Percentiles rank a stretch among this genome's conserved stretches.
phyloP scores from a whole-genome alignment of 2,797 vertebrate species.

The Schizothorax lantsangensis region DNA sequence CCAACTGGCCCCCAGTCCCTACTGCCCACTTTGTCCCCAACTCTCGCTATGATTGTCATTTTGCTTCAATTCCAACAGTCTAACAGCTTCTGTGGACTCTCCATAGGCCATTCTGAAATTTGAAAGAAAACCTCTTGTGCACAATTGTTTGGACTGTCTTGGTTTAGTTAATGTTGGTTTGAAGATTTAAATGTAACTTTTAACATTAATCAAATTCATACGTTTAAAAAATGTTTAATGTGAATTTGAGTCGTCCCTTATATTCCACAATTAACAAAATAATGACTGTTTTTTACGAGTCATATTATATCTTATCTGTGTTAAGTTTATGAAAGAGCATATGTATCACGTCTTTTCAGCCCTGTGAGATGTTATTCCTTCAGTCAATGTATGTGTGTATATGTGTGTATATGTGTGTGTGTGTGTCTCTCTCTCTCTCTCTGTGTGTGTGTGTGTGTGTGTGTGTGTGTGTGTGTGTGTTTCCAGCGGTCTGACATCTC shows the following conservation, averaged over 20 bases:
- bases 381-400: no score
- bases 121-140: conserved; percentile 4
- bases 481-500: conserved; percentile 1
- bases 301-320: neutral
- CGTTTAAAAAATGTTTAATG: neutral
- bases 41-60: conserved; percentile 4
- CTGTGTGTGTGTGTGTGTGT: neutral
- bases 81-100: neutral
- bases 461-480: neutral
- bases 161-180: neutral
- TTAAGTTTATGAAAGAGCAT: neutral
- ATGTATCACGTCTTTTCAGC: neutral
- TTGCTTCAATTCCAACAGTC: conserved; percentile 38
- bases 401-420: no score
- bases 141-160: neutral
- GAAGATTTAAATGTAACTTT: neutral
- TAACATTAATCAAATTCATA: neutral
- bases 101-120: no score
- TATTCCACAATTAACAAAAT: neutral
- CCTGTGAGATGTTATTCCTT: neutral
- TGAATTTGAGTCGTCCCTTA: neutral
- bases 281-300: neutral
- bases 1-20: neutral
- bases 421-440: no score
- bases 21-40: neutral